A percentile compares a stretch with the other conserved stretches of the same genome.
Conservation (phyloP, 2,888 invertebrate genomes). For the Tinea semifulvella region DNA sequence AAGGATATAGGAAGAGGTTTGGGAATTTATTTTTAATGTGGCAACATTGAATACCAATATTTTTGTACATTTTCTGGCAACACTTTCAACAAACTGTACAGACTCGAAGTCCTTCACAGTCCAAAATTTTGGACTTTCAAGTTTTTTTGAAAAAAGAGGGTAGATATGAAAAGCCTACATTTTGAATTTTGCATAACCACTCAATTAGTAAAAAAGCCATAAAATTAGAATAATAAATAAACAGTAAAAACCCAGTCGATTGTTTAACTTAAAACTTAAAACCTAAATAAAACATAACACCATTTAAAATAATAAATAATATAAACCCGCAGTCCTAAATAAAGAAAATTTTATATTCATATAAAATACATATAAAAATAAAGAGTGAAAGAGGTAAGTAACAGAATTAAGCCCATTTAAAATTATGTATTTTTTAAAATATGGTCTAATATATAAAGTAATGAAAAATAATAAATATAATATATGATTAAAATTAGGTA, state of each 20-base stretch:
- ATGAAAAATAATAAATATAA: too few species aligned
- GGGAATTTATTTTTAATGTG: slow-evolving; percentile 30
- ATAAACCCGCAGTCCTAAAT: background rate
- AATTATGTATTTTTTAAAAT: too few species aligned
- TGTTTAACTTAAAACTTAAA: too few species aligned
- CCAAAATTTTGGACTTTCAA: too few species aligned
- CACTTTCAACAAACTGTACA: slow-evolving; percentile 47
- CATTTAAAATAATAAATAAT: background rate
- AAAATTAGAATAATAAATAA: background rate
- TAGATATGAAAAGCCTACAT: slow-evolving; percentile 45
- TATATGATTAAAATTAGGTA: too few species aligned
- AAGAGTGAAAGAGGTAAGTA: too few species aligned
- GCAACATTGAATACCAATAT: slow-evolving; percentile 49
- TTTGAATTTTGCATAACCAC: background rate
- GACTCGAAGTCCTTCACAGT: slow-evolving; percentile 51
- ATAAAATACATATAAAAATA: too few species aligned
- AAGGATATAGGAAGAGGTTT: slow-evolving; percentile 24
- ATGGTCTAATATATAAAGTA: background rate
- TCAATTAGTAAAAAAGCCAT: background rate
- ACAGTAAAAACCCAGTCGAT: background rate
- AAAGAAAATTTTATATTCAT: background rate
- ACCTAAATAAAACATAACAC: background rate
- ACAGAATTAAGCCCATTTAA: too few species aligned
- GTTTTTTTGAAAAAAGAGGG: slow-evolving; percentile 6
- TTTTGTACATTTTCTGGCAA: slow-evolving; percentile 28